Evolutionary conservation across 2,113 vertebrate genomes (phyloP).

Genomic region (Dermatemys mawii): DNA sequence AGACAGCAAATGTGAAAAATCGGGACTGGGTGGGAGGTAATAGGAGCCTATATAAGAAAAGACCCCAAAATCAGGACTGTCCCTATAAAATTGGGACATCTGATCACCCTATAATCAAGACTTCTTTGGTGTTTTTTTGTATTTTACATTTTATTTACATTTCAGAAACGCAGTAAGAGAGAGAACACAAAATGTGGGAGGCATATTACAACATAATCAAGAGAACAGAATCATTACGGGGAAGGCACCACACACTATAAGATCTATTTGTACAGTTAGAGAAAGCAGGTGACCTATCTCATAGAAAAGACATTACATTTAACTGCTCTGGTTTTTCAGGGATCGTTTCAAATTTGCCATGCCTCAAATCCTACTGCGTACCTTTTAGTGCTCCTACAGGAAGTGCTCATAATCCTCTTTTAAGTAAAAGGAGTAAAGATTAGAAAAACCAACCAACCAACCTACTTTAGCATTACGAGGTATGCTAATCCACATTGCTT

Average conservation of each 20-base stretch:
- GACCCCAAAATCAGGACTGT: too few species aligned
- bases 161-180: neutral
- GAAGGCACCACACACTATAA: neutral
- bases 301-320: neutral
- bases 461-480: neutral
- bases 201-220: neutral
- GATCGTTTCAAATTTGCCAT: neutral
- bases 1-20: too few species aligned
- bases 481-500: neutral
- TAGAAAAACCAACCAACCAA: neutral
- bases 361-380: neutral
- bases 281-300: neutral
- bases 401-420: accelerated
- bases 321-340: neutral
- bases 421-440: neutral
- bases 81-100: too few species aligned
- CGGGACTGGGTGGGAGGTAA: too few species aligned
- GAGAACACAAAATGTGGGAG: neutral
- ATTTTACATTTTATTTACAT: neutral
- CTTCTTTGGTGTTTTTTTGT: neutral
- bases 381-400: neutral
- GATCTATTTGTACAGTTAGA: neutral
- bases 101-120: too few species aligned
- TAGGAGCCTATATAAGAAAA: too few species aligned
- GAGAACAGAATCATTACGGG: neutral